Evolutionary conservation across 2,113 vertebrate genomes (phyloP).

Genomic region (Tapirus terrestris): DNA sequence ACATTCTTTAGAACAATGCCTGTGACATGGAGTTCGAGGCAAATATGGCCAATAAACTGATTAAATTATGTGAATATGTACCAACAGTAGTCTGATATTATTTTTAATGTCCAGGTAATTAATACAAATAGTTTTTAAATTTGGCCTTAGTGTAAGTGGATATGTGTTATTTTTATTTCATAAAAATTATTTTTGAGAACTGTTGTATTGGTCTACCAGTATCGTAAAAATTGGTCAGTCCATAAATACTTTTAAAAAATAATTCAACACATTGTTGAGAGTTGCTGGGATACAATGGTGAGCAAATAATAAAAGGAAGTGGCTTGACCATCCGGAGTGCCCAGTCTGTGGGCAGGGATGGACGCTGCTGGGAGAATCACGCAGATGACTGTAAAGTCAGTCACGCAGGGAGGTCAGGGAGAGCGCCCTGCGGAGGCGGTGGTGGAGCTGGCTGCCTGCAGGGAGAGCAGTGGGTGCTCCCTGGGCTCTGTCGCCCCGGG

Average conservation of each 20-base stretch:
- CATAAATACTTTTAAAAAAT: neutral
- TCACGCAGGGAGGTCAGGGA: neutral
- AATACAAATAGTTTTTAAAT: neutral
- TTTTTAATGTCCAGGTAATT: neutral
- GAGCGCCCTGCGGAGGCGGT: neutral
- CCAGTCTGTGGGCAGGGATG: neutral
- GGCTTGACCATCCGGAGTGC: neutral
- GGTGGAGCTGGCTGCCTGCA: rapidly evolving
- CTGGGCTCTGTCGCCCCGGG: rapidly evolving
- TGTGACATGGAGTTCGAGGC: neutral
- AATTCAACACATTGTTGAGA: neutral
- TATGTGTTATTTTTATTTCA: neutral
- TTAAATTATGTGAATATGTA: neutral
- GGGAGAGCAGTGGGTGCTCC: neutral
- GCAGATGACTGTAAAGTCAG: neutral
- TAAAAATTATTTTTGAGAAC: neutral
- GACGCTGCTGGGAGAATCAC: rapidly evolving
- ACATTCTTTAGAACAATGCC: neutral
- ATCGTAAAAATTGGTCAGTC: neutral
- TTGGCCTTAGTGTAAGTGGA: neutral
- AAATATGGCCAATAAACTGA: too few relatives aligned
- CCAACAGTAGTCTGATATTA: neutral
- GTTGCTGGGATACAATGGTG: neutral
- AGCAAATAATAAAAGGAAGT: neutral
- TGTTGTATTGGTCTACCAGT: neutral